Evolutionary conservation across 2,888 invertebrate genomes (phyloP).

Genomic region (Tetranychus piercei): DNA sequence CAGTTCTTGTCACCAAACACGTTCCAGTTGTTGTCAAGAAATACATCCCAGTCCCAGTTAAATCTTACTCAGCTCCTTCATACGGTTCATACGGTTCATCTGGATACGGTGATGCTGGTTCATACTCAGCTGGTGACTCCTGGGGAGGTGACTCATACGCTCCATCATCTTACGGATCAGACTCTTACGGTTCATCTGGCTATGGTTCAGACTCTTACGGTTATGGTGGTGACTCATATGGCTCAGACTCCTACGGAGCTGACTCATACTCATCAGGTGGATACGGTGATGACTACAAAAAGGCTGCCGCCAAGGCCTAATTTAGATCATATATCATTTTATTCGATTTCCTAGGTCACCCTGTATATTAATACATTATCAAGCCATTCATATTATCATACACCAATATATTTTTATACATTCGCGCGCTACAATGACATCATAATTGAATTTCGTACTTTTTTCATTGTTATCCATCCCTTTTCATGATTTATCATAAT

Average conservation of each 20-base stretch:
- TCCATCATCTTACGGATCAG: background rate
- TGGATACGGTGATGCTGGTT: background rate
- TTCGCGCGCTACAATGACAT: too few species aligned
- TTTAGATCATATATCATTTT: background rate
- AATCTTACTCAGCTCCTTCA: background rate
- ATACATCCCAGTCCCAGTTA: background rate
- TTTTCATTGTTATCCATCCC: too few species aligned
- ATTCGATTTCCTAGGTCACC: too few species aligned
- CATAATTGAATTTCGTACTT: too few species aligned
- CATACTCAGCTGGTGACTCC: background rate
- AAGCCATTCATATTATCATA: too few species aligned
- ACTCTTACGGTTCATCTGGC: background rate
- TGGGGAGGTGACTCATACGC: background rate
- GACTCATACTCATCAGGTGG: background rate
- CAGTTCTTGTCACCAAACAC: background rate
- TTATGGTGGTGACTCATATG: background rate
- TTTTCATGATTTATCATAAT: too few species aligned
- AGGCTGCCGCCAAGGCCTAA: background rate
- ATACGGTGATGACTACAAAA: slow-evolving; percentile 1
- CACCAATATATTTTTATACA: too few species aligned
- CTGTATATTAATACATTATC: too few species aligned
- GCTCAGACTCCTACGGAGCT: background rate
- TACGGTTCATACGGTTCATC: background rate
- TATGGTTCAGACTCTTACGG: background rate
- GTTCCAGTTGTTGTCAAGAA: background rate